phyloP scores from a whole-genome alignment of 2,113 vertebrate species.

The Poeciliopsis prolifica region DNA sequence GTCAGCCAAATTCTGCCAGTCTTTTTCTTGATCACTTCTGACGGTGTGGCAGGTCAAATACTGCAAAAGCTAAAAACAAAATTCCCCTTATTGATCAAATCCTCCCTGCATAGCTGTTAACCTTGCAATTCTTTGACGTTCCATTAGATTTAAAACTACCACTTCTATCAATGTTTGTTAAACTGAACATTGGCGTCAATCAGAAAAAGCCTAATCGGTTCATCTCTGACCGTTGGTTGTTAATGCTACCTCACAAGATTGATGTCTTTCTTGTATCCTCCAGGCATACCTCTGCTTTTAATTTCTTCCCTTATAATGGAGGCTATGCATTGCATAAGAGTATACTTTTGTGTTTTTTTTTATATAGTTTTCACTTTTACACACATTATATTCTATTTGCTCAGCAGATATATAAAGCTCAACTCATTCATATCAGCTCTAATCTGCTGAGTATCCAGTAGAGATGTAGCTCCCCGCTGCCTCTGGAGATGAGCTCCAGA shows the following conservation, averaged over 20 bases:
- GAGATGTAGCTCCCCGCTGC: constrained; percentile 47
- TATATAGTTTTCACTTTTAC: background rate
- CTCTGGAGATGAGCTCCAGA: constrained; percentile 74
- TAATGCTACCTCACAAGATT: background rate
- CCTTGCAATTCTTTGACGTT: background rate
- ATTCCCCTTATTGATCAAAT: background rate
- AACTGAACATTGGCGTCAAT: background rate
- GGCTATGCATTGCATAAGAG: background rate
- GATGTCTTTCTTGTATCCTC: background rate
- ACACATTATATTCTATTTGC: background rate
- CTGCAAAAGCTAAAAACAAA: too few species aligned
- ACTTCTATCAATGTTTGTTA: background rate
- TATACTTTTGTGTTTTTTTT: background rate
- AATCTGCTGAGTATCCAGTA: constrained; percentile 40
- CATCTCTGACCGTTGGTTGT: background rate
- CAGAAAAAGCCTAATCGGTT: too few species aligned
- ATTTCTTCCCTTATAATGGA: background rate
- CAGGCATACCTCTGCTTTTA: background rate
- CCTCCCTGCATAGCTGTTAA: background rate
- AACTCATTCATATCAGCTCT: background rate
- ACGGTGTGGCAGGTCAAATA: too few species aligned
- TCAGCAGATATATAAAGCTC: background rate
- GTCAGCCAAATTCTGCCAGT: too few species aligned
- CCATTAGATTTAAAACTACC: too few species aligned
- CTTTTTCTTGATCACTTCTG: too few species aligned